These are phyloP conservation scores for Cylas formicarius DNA, from an alignment of 1,140 invertebrate species.

Conservation along the genomic window DNA sequence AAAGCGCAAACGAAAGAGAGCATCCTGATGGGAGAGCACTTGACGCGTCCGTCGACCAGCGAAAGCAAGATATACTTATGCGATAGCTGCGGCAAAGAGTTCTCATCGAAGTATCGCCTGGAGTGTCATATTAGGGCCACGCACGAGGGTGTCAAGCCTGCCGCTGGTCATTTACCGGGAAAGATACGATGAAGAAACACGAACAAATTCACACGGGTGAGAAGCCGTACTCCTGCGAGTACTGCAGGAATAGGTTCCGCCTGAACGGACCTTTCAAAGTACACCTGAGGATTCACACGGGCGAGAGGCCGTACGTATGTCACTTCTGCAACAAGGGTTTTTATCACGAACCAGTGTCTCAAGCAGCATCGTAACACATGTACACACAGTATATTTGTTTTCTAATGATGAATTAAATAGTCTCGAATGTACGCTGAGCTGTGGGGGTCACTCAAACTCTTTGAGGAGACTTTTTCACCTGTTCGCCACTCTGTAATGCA, in stretches of 20 bases:
- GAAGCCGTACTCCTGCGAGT: slow-evolving; percentile 62
- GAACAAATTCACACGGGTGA: slow-evolving; percentile 59
- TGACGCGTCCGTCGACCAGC: neutral
- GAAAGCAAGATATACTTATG: slow-evolving; percentile 38
- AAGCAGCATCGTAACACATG: too few relatives aligned
- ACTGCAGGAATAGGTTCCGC: slow-evolving; percentile 59
- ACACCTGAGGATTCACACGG: slow-evolving; percentile 47
- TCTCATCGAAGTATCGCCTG: slow-evolving; percentile 47
- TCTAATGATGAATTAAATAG: too few relatives aligned
- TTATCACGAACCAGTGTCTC: slow-evolving; percentile 40
- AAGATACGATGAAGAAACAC: slow-evolving; percentile 30
- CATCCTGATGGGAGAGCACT: slow-evolving; percentile 11
- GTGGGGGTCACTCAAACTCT: too few relatives aligned
- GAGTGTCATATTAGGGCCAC: slow-evolving; percentile 48
- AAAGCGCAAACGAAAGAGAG: slow-evolving; percentile 24
- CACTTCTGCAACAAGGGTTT: slow-evolving; percentile 58
- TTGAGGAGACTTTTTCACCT: too few relatives aligned
- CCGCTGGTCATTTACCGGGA: slow-evolving; percentile 42
- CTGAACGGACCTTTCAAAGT: slow-evolving; percentile 52
- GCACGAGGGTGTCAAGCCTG: slow-evolving; percentile 50
- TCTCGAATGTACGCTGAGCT: too few relatives aligned
- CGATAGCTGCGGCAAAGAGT: slow-evolving; percentile 46
- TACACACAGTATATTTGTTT: too few relatives aligned
- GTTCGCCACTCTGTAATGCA: too few relatives aligned
- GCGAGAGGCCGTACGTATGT: slow-evolving; percentile 65